phyloP scores from a whole-genome alignment of 2,113 vertebrate genomes.

The Puma concolor region DNA sequence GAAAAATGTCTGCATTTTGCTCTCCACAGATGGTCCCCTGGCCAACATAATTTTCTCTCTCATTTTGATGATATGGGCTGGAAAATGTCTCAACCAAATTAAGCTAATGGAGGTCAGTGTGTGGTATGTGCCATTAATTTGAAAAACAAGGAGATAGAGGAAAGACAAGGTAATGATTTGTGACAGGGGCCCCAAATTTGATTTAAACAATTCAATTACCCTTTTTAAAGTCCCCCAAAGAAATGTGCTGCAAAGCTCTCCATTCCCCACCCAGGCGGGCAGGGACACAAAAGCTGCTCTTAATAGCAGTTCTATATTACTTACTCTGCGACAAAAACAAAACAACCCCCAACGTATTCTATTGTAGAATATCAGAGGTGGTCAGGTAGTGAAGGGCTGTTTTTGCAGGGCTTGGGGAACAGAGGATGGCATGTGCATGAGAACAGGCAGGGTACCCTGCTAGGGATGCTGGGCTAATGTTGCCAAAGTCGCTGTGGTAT shows the following conservation, averaged over 20 bases:
- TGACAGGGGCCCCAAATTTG: constrained; percentile 87
- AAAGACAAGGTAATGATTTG: constrained; percentile 90
- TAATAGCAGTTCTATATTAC: constrained; percentile 79
- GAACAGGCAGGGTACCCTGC: neutral
- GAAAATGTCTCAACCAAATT: constrained; percentile 82
- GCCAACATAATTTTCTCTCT: constrained; percentile 76
- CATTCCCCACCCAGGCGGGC: constrained; percentile 74
- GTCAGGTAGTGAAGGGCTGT: neutral
- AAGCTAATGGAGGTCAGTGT: constrained; percentile 84
- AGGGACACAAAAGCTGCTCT: constrained; percentile 82
- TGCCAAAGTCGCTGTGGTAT: neutral
- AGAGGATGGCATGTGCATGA: neutral
- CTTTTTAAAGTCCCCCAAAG: constrained; percentile 87
- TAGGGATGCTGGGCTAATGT: neutral
- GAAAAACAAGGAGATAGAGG: constrained; percentile 84
- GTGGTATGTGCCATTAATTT: constrained; percentile 83
- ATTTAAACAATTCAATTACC: constrained; percentile 90
- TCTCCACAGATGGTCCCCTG: constrained; percentile 75
- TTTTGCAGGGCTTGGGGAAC: constrained; percentile 52
- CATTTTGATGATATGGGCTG: constrained; percentile 79
- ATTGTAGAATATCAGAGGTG: neutral
- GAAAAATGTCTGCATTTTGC: constrained; percentile 70
- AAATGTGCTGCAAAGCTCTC: constrained; percentile 87
- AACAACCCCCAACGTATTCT: neutral
- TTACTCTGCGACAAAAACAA: constrained; percentile 83